A percentile compares a stretch with the other conserved stretches of the same genome.
phyloP scores from a whole-genome alignment of 2,113 vertebrate genomes.

The Trogon melanurus region DNA sequence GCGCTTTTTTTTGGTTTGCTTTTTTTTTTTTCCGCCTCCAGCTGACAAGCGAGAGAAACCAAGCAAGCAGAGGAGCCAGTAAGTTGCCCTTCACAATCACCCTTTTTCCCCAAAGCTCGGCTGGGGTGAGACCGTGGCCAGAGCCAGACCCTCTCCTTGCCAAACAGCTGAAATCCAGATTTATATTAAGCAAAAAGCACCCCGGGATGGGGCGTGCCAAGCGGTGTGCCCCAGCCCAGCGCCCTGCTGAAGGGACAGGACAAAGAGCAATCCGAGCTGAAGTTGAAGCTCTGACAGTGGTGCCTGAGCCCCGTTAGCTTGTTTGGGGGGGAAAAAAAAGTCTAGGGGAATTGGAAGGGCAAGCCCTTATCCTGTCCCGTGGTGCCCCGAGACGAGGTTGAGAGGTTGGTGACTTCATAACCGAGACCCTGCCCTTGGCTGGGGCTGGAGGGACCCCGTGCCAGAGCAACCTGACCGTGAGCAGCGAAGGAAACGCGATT shows the following conservation, averaged over 20 bases:
- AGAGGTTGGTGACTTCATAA: background rate
- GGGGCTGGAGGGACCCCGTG: background rate
- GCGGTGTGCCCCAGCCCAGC: rapidly evolving
- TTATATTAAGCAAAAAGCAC: background rate
- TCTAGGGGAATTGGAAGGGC: background rate
- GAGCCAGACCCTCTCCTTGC: rapidly evolving
- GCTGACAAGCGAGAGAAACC: slow-evolving; percentile 11
- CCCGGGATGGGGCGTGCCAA: rapidly evolving
- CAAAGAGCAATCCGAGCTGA: background rate
- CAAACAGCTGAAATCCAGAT: background rate
- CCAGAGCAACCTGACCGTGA: background rate
- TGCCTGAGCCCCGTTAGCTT: background rate
- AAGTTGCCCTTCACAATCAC: background rate
- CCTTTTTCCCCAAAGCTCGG: background rate
- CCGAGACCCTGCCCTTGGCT: background rate
- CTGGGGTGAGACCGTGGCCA: background rate
- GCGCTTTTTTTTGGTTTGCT: background rate
- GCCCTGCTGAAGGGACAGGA: background rate
- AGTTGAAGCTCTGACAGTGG: background rate
- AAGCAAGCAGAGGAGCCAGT: slow-evolving; percentile 46
- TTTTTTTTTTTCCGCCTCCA: background rate
- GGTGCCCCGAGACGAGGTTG: background rate
- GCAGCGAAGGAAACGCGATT: background rate
- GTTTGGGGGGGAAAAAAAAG: background rate
- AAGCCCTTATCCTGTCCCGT: background rate